These are phyloP conservation scores for Stylophora pistillata DNA, from an alignment of 64 coral and sea anemone genomes.

Conservation along the genomic window DNA sequence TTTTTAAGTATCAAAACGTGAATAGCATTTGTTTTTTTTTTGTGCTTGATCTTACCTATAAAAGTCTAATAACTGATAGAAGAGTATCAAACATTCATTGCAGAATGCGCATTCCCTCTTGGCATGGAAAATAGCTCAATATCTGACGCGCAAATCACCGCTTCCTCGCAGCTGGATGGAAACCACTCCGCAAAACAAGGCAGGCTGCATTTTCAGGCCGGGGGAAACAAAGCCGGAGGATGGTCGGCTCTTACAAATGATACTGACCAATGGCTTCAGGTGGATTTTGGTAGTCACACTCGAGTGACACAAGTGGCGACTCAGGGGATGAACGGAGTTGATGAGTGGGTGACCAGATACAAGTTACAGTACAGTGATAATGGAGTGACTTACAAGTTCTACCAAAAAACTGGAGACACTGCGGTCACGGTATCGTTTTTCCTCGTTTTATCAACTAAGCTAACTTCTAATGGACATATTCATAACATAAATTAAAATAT, in stretches of 20 bases:
- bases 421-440: background rate
- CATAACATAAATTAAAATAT: no score
- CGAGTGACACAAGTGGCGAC: background rate
- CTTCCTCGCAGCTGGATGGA: background rate
- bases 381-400: background rate
- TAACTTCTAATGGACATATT: no score
- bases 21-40: no score
- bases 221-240: background rate
- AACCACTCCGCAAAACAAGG: background rate
- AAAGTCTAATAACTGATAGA: no score
- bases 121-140: constrained; percentile 7
- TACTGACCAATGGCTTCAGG: background rate
- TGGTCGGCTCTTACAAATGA: constrained; percentile 2
- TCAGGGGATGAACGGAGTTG: background rate
- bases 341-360: background rate
- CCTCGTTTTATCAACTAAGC: no score
- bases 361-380: background rate
- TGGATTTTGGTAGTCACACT: background rate
- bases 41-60: no score
- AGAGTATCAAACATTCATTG: background rate
- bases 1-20: no score
- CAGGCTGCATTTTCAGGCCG: background rate
- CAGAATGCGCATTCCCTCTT: background rate
- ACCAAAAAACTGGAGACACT: background rate
- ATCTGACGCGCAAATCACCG: background rate